Base-by-base conservation (phyloP, 2,113 vertebrate species). In the Carassius gibelio region DNA sequence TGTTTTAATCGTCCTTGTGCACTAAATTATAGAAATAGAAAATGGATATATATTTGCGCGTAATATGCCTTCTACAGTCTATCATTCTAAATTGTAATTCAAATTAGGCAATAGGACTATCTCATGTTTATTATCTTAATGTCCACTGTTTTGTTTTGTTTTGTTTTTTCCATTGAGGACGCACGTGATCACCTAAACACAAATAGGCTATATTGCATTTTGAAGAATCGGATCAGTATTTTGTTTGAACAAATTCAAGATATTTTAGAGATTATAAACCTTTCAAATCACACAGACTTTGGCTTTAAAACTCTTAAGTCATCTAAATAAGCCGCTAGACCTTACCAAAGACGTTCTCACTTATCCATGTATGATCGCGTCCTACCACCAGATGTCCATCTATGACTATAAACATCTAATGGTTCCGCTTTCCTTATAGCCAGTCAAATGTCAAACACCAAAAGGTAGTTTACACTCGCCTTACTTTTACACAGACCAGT, bases 381-480 rank as follows among this genome's bases (percentile, higher is more conserved):
- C 0, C 4, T 6, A 26, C 91, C 94, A 87, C 84, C 77, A 94
- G 94, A 89, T 89, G 94, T 87, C 94, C 0, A 84, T 89, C 88
- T 86, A 91, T 91, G 36, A 92, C 90, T 90, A 88, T 75, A 69
- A 84, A 85, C 45, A 8, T 75, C 23, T 55, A 69, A 62, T 30
- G n/a, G 62, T 34, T 19, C 10, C 11, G 42, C 61, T 19, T 82
- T 82, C 17, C 30, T 19, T 21, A 23, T 23, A 7, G 17, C 6
- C 21, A 62, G 57, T 64, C 36, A 26, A 15, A 66, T 0, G 38
- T 68, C 38, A 68, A 81, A 81, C 78, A 81, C 78, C 38, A 30
- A 66, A 26, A 81, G n/a, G 23, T 34, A n/a, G 42, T 81, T 62
- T 81, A 38, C 59, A 42, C 21, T 34, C 17, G 13, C 11, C 42